Evolutionary conservation across 2,113 vertebrate genomes (phyloP).

Genomic region (Barbus barbus): DNA sequence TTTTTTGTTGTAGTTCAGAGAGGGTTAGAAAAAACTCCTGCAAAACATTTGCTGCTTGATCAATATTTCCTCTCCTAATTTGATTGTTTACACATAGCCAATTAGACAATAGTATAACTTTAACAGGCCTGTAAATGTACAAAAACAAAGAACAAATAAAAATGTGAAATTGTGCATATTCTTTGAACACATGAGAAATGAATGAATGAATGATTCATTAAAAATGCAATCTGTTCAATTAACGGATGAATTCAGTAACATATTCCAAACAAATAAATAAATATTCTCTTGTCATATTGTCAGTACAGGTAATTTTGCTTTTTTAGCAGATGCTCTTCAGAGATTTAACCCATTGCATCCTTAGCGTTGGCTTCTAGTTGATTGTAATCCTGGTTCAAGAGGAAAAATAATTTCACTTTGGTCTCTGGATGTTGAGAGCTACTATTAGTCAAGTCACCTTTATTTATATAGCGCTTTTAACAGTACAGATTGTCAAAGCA

Average conservation of each 20-base stretch:
- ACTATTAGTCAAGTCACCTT: too few relatives aligned
- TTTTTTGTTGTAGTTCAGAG: background rate
- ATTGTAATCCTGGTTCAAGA: constrained; percentile 13
- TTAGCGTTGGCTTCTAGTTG: background rate
- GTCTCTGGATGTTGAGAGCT: constrained; percentile 23
- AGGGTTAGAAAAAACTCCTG: background rate
- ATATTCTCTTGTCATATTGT: background rate
- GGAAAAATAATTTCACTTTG: constrained; percentile 7
- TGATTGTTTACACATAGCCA: background rate
- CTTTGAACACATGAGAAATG: too few relatives aligned
- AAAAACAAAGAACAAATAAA: background rate
- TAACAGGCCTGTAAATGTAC: background rate
- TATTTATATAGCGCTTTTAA: too few relatives aligned
- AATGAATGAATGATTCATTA: too few relatives aligned
- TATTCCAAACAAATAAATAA: too few relatives aligned
- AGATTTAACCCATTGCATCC: background rate
- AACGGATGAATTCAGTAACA: too few relatives aligned
- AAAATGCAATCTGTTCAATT: too few relatives aligned
- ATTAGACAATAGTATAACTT: background rate
- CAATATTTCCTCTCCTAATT: background rate
- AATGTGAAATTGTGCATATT: too few relatives aligned
- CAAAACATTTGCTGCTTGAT: background rate
- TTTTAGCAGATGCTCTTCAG: background rate
- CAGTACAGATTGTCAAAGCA: too few relatives aligned
- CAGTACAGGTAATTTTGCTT: background rate